Evolutionary conservation across 2,113 vertebrate genomes (phyloP).

Genomic region (Vidua macroura): DNA sequence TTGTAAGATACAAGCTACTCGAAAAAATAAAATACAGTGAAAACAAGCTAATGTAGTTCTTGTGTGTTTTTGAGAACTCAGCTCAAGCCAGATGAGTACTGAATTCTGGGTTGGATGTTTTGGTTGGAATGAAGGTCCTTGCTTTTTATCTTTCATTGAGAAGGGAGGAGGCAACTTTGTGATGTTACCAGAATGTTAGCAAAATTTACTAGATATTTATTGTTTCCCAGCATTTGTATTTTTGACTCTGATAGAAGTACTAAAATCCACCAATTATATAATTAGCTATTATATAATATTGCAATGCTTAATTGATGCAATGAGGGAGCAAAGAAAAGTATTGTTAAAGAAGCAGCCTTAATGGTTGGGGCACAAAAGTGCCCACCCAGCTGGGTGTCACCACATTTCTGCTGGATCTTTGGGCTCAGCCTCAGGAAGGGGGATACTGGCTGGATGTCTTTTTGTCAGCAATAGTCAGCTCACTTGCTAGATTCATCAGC

Average conservation of each 20-base stretch:
- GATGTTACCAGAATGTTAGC: neutral
- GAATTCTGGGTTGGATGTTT: neutral
- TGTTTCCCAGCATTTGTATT: neutral
- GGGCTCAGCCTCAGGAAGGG: neutral
- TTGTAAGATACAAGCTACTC: neutral
- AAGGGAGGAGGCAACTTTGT: neutral
- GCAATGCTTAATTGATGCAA: neutral
- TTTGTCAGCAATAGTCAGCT: neutral
- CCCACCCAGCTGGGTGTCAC: fast-evolving
- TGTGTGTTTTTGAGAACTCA: neutral
- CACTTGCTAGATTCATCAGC: neutral
- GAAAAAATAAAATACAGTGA: neutral
- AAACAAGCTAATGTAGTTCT: neutral
- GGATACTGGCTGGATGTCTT: neutral
- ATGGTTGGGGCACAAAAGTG: neutral
- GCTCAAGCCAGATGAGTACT: neutral
- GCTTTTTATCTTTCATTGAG: neutral
- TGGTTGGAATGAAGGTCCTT: neutral
- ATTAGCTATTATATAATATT: neutral
- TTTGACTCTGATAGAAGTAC: neutral
- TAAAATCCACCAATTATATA: neutral
- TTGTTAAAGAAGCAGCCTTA: neutral
- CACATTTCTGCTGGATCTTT: neutral
- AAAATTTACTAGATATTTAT: neutral
- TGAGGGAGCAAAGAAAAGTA: neutral